Evolutionary conservation across 2,797 vertebrate genomes (phyloP), one percentile per base, ranked within the genome.

Genomic region (Sebastes matsubarae): DNA sequence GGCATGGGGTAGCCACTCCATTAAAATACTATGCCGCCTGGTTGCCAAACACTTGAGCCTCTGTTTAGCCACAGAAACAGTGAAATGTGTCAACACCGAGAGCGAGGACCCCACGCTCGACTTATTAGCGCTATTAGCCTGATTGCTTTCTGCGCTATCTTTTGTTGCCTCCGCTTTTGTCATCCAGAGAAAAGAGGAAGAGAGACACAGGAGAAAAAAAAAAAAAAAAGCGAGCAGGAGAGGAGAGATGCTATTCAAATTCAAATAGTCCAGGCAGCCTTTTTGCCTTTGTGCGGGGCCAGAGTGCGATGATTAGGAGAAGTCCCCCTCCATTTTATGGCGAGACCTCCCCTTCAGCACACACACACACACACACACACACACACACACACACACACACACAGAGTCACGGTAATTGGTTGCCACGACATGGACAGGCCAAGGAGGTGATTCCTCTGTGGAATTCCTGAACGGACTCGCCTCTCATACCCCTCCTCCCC

Each of bases 111-210:
- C 86, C 89, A 76, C 89, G 91, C 93, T 95, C 95, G 89, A 94
- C 93, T 93, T 94, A 96, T 96, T 96, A 96, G 94, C 85, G 88
- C 95, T 90, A 96, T 96, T 96, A 96, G 93, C 87, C 93, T 89
- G 92, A 95, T 94, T 94, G 94, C 94, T 94, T 93, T 94, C 93
- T 94, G 77, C 24, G 68, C 91, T 77, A 91, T 93, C 94, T 95
- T 54, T 96, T 95, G 94, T 95, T 90, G 84, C 85, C 80, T 80
- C 75, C 11, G 80, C 94, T 94, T 95, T 94, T 95, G 94, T 94
- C 81, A 55, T 77, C 90, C 64, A 42, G 86, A 82, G 87, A 84
- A 84, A 22, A 87, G 83, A 82, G 87, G 68, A 80, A 77, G 82
- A 77, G 73, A 80, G 73, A 60, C 18, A 67, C 50, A 63, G 50